Base-by-base conservation (phyloP, 2,113 vertebrate species). In the Hyaena hyaena region DNA sequence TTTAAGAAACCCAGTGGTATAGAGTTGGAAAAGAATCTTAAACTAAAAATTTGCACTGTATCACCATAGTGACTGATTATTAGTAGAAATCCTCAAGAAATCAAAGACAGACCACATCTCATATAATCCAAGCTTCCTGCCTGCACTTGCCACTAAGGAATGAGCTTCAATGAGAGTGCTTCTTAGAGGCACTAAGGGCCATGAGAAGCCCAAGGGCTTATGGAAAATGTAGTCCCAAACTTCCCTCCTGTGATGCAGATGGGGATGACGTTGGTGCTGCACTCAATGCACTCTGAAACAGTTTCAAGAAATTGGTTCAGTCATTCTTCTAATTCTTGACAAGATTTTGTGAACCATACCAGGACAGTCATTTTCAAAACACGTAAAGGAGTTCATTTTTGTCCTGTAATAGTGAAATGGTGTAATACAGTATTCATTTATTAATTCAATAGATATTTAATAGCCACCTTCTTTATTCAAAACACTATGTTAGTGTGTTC, bases 361-460 rank as follows among this genome's bases (percentile, higher is more conserved):
- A 93, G 39, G 23, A 74, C 35, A 82, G 19, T 88, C 61, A 31
- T 90, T 77, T 97, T 92, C 35, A 35, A 96, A 97, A 77, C 48
- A 5, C 4, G 26, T 33, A 26, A 80, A 15, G 53, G 14, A 69
- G 2, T 35, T 69, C 5, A 17, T 68, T 26, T 7, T 90, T 74
- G 21, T 33, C 39, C 45, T 58, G 10, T 63, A 53, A 82, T 85
- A 50, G 24, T 89, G 14, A 83, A 88, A 90, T 74, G 3, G 28
- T 39, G 26, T 69, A 73, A 66, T 79, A 65, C 23, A 83, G 58
- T 23, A 2, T 88, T 96, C 82, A 77, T 21, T 86, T 76, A 82
- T 73, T 74, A 74, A 79, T 68, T 53, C 21, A 35, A 10, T 7
- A 82, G 45, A 69, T 89, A 68, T 63, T 90, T 86, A 17, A 10